Percentiles rank a stretch among this genome's conserved stretches.
Evolutionary conservation across 2,797 vertebrate species (phyloP).

Genomic region (Acestrorhynchus altus): DNA sequence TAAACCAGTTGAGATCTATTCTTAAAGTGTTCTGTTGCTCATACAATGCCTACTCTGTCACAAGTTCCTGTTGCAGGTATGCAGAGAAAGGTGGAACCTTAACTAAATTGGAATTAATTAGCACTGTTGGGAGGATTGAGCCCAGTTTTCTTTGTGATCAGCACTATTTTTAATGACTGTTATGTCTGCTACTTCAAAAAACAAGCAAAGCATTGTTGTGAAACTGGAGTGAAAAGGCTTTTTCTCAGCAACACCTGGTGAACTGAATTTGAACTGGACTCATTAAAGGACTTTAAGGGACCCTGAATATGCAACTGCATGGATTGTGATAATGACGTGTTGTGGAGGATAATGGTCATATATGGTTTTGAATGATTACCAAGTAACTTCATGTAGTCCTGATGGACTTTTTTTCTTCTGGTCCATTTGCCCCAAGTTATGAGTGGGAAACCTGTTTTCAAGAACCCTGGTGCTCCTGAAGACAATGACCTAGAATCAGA

Average conservation of each 20-base stretch:
- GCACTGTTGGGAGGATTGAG: not conserved
- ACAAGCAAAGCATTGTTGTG: not conserved
- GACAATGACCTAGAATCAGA: no score
- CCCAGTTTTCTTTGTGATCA: not conserved
- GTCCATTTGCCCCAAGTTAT: no score
- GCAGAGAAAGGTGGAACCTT: not conserved
- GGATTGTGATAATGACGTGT: no score
- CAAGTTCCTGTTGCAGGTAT: not conserved
- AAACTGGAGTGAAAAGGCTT: not conserved
- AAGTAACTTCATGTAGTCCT: no score
- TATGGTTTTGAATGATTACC: no score
- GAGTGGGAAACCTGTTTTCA: no score
- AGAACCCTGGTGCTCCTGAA: no score
- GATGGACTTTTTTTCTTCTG: no score
- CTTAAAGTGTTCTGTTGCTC: not conserved
- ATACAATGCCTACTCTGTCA: not conserved
- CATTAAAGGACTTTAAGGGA: not conserved
- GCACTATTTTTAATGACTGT: conserved; percentile 11
- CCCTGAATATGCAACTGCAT: not conserved
- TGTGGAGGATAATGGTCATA: no score
- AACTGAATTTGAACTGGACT: conserved; percentile 3
- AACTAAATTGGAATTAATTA: conserved; percentile 13
- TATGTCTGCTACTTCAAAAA: not conserved
- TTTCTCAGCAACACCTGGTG: conserved; percentile 4
- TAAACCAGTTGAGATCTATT: not conserved